Evolutionary conservation across 1,140 invertebrate genomes (phyloP).

Genomic region (Procambarus virginalis): DNA sequence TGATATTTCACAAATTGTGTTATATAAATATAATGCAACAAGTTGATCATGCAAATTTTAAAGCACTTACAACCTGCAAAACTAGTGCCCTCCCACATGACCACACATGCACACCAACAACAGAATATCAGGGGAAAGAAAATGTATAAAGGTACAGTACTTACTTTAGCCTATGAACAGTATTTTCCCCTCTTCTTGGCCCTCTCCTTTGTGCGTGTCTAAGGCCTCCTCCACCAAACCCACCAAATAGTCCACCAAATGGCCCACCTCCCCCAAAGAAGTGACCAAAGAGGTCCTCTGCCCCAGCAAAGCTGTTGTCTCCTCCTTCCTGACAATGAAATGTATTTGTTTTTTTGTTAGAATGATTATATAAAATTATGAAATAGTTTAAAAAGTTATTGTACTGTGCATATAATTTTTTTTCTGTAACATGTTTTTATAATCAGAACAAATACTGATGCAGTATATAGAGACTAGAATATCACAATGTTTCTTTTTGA

Average conservation of each 20-base stretch:
- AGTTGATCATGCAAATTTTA: too few species aligned
- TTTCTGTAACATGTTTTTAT: too few species aligned
- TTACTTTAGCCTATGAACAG: constrained; percentile 81
- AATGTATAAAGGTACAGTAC: background rate
- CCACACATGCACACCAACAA: too few species aligned
- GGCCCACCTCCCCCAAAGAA: constrained; percentile 79
- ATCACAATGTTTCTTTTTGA: too few species aligned
- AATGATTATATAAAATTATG: background rate
- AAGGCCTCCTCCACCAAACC: constrained; percentile 75
- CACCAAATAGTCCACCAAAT: constrained; percentile 78
- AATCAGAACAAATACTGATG: too few species aligned
- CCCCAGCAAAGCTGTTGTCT: constrained; percentile 74
- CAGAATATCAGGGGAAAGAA: too few species aligned
- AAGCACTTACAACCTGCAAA: too few species aligned
- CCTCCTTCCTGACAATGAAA: constrained; percentile 60
- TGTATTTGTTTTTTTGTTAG: constrained; percentile 24
- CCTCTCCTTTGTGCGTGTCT: constrained; percentile 75
- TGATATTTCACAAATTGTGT: too few species aligned
- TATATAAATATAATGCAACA: too few species aligned
- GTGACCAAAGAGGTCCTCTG: constrained; percentile 79
- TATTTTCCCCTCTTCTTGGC: constrained; percentile 80
- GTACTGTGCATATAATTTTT: too few species aligned
- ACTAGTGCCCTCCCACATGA: too few species aligned
- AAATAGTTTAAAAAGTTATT: background rate
- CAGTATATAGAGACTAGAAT: too few species aligned